A percentile compares a stretch with the other conserved stretches of the same genome.
Evolutionary conservation across 2,888 invertebrate genomes (phyloP).

Genomic region (Drosophila meridionalis): DNA sequence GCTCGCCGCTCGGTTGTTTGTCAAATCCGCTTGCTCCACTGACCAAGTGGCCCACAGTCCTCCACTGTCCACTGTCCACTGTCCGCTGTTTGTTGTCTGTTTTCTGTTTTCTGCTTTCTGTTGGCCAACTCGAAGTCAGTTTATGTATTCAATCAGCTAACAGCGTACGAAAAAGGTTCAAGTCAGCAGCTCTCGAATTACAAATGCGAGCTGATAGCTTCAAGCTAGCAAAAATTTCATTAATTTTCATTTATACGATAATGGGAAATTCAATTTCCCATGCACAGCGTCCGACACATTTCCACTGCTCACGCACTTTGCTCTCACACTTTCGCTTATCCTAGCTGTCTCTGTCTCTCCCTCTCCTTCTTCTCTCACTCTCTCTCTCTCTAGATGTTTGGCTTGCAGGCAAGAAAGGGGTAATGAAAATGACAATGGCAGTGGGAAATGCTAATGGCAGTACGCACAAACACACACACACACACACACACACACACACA

Average conservation of each 20-base stretch:
- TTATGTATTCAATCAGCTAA: slow-evolving; percentile 69
- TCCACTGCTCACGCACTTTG: slow-evolving; percentile 6
- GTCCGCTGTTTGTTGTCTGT: neutral
- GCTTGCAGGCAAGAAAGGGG: slow-evolving; percentile 45
- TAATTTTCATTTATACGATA: slow-evolving; percentile 74
- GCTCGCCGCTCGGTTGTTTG: slow-evolving; percentile 24
- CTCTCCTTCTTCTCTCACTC: neutral
- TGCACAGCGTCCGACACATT: slow-evolving; percentile 50
- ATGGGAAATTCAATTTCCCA: slow-evolving; percentile 73
- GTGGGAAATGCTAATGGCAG: slow-evolving; percentile 69
- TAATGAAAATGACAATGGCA: slow-evolving; percentile 58
- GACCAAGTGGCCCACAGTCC: neutral
- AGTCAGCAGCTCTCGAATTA: slow-evolving; percentile 37
- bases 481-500: slow-evolving; percentile 6
- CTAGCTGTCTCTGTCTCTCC: neutral
- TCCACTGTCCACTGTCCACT: neutral
- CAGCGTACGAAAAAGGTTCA: slow-evolving; percentile 44
- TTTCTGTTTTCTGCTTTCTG: neutral
- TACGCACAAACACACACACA: slow-evolving; percentile 9
- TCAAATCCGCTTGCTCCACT: slow-evolving; percentile 5
- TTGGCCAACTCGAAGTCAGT: slow-evolving; percentile 26
- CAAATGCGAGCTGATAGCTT: slow-evolving; percentile 42
- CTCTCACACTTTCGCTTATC: neutral
- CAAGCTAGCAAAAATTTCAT: slow-evolving; percentile 58
- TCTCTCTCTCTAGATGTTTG: neutral